Base-by-base conservation (phyloP, 2,113 vertebrate species). In the Alosa alosa region DNA sequence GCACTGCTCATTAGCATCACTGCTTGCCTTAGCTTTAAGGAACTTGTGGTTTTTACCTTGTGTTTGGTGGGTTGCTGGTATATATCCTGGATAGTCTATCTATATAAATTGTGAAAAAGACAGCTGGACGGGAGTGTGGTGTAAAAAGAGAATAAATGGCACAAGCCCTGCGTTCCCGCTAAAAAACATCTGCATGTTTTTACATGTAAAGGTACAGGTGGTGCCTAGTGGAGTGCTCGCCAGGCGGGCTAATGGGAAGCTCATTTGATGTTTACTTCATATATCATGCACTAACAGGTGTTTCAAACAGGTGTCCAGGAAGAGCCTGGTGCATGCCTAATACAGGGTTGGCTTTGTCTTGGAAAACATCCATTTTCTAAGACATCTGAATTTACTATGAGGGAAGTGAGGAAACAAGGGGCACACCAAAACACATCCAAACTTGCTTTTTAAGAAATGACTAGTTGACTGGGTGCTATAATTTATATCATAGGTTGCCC, bases 301-400 rank as follows among this genome's bases (percentile, higher is more conserved):
- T 93, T 81, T 84, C 84, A 89, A 94, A 92, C 92, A 94, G 92
- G 93, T 95, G 93, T 94, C 88, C 91, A 91, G 91, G 94, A 94
- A 92, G 90, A 87, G 36, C 50, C 57, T 86, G 47, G 88, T 82
- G 82, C 85, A 68, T 87, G 87, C 82, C 81, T 90, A 91, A 93
- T 91, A 86, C 68, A 86, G 85, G 87, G 87, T 82, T 46, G 87
- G 87, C 84, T 46, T 78, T 85, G 85, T 89, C 90, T 89, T 89
- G 83, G 81, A 87, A 90, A 94, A 93, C 72, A 78, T 36, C 72
- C 72, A 78, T 78, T 78, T 78, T 78, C 72, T 10, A 90, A 90
- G 91, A 92, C 82, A 41, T 90, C 87, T 91, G 87, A 89, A 93
- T 92, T 93, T 90, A 92, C 88, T 15, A 2, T 9, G 15, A 22